These are phyloP conservation scores for Prionace glauca DNA, from an alignment of 2,797 vertebrate species.

Conservation along the genomic window DNA sequence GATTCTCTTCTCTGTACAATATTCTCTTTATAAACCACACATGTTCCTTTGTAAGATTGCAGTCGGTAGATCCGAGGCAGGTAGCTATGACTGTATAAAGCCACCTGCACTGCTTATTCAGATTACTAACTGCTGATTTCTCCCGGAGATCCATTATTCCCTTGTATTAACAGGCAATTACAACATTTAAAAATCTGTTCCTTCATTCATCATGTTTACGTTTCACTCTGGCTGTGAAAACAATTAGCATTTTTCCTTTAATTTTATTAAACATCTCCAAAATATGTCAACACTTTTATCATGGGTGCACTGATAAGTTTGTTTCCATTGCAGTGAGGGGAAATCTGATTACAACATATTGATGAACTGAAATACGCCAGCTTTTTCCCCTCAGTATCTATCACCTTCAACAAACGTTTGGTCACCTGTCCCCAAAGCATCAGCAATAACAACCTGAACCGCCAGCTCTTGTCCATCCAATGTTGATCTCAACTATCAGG, in stretches of 20 bases:
- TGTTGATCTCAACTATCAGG: too few species aligned
- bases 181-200: background rate
- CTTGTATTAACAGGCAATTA: background rate
- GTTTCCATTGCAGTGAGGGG: background rate
- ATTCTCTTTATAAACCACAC: background rate
- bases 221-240: background rate
- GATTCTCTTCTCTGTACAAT: background rate
- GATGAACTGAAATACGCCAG: background rate
- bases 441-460: too few species aligned
- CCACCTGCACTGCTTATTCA: too few species aligned
- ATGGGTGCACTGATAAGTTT: background rate
- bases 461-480: too few species aligned
- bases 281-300: background rate
- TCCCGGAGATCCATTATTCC: background rate
- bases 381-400: background rate
- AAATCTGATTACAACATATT: background rate
- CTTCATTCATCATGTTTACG: background rate
- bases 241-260: background rate
- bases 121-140: background rate
- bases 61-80: background rate
- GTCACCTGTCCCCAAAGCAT: background rate
- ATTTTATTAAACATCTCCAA: background rate
- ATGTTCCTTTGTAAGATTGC: too few species aligned
- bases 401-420: background rate
- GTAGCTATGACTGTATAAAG: background rate